A percentile compares a stretch with the other conserved stretches of the same genome.
phyloP scores from a whole-genome alignment of 2,797 vertebrate species.

The Enteromius mattozi region DNA sequence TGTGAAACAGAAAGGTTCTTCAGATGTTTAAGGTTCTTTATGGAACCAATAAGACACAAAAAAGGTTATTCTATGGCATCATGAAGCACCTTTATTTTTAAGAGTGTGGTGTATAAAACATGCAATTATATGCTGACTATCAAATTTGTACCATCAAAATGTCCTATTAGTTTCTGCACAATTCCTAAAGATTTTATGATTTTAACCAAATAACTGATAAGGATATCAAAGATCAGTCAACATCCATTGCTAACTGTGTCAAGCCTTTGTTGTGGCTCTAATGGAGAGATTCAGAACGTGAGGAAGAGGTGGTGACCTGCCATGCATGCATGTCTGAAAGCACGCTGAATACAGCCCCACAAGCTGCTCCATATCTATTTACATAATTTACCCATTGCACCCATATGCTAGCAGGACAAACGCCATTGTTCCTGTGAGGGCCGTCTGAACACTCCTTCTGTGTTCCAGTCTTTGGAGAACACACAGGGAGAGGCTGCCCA shows the following conservation, averaged over 20 bases:
- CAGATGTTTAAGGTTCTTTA: too few species aligned
- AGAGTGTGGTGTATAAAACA: not conserved
- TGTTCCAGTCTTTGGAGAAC: slow-evolving; percentile 43
- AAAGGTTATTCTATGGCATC: too few species aligned
- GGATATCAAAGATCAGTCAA: slow-evolving; percentile 37
- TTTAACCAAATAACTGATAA: slow-evolving; percentile 13
- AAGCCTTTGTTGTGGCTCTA: slow-evolving; percentile 44
- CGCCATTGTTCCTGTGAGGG: slow-evolving; percentile 43
- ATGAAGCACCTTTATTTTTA: too few species aligned
- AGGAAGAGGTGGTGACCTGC: slow-evolving; percentile 46
- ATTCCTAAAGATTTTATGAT: not conserved
- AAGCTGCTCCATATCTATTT: slow-evolving; percentile 57
- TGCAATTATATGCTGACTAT: not conserved
- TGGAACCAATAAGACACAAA: too few species aligned
- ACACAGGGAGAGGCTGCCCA: slow-evolving; percentile 40
- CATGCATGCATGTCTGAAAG: slow-evolving; percentile 45
- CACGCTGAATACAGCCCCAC: slow-evolving; percentile 44
- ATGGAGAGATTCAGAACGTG: slow-evolving; percentile 42
- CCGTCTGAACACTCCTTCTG: slow-evolving; percentile 40
- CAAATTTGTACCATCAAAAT: not conserved
- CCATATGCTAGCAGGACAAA: slow-evolving; percentile 54
- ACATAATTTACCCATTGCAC: slow-evolving; percentile 58
- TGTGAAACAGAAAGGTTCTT: too few species aligned
- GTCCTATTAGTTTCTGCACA: not conserved
- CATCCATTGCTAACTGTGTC: slow-evolving; percentile 31